phyloP scores from a whole-genome alignment of 2,888 invertebrate species.

The Digitonthophagus gazella region DNA sequence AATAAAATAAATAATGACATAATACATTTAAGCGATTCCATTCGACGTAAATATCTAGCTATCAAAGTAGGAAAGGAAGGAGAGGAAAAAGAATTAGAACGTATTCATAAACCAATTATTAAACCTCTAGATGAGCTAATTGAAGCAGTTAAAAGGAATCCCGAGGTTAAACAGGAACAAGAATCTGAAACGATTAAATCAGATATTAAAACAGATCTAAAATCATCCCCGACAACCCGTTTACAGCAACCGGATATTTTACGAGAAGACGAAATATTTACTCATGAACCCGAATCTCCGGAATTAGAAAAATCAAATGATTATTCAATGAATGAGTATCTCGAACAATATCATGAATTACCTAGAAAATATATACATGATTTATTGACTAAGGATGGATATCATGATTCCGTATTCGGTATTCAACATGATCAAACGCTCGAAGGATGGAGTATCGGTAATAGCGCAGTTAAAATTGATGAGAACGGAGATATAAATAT shows the following conservation, averaged over 20 bases:
- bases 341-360: constrained; percentile 1
- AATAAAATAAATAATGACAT: neutral
- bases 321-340: constrained; percentile 5
- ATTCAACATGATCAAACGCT: neutral
- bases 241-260: neutral
- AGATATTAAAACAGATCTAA: neutral
- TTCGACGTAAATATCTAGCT: constrained; percentile 15
- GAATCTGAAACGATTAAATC: neutral
- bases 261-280: constrained; percentile 8
- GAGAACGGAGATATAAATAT: constrained; percentile 21
- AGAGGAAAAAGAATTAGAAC: constrained; percentile 7
- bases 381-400: neutral
- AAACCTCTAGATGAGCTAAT: constrained; percentile 12
- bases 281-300: neutral
- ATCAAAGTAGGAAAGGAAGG: constrained; percentile 10
- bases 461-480: no score
- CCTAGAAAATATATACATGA: neutral
- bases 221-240: neutral
- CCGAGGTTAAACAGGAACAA: constrained; percentile 6
- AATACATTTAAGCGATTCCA: constrained; percentile 1
- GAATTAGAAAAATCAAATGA: neutral
- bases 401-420: constrained; percentile 3
- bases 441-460: no score
- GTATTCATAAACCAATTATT: constrained; percentile 9
- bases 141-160: neutral